Conservation (phyloP, 1,140 invertebrate genomes). For the Heterodera carotae region DNA sequence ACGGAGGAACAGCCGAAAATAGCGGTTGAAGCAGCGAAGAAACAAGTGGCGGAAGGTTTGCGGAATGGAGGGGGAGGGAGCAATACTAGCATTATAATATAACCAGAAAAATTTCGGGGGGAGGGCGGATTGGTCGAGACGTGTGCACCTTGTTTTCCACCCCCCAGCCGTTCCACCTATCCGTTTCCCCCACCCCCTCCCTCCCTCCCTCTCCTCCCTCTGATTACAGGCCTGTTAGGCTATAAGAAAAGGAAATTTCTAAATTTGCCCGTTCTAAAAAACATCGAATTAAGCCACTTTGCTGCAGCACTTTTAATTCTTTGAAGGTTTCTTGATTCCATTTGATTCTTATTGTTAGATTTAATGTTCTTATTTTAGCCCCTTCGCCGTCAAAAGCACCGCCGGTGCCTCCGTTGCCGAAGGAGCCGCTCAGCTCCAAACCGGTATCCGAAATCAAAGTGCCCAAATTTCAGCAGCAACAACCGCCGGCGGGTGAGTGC, state of each 20-base stretch:
- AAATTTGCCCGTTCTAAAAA: no score
- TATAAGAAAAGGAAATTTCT: no score
- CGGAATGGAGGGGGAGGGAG: background rate
- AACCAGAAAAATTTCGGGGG: no score
- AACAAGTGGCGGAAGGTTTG: constrained; percentile 19
- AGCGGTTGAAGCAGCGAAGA: background rate
- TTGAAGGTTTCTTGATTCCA: background rate
- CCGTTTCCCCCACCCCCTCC: no score
- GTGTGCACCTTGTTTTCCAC: no score
- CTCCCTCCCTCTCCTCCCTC: no score
- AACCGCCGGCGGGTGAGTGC: background rate
- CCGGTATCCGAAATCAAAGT: constrained; percentile 52
- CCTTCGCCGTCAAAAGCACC: constrained; percentile 35
- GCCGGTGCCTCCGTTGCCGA: constrained; percentile 47
- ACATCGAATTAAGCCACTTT: no score
- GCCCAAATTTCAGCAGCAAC: background rate
- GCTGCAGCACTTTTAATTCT: no score
- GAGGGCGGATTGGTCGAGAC: no score
- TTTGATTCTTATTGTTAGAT: background rate
- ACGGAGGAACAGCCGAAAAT: background rate
- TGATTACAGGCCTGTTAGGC: no score
- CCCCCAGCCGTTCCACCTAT: no score
- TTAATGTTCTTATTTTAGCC: constrained; percentile 42
- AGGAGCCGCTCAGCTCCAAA: constrained; percentile 55
- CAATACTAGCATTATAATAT: no score